These are phyloP conservation scores for Pteromalus puparum DNA, from an alignment of 1,140 invertebrate genomes.

Conservation along the genomic window DNA sequence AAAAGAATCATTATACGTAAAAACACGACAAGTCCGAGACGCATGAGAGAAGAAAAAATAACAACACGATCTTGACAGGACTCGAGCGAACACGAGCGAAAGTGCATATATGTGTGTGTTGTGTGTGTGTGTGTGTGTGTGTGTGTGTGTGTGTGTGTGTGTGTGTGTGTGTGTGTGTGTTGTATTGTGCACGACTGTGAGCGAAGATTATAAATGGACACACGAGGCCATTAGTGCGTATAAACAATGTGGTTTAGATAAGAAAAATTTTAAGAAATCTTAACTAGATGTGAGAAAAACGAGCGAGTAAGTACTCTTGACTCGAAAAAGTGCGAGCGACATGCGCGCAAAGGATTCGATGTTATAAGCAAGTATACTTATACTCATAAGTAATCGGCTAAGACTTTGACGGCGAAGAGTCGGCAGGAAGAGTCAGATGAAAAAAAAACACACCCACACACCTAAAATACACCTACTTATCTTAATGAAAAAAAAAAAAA, in stretches of 20 bases:
- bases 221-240: conserved; percentile 19
- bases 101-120: not conserved
- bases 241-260: conserved; percentile 46
- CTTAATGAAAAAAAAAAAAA: conserved; percentile 46
- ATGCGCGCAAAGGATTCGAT: conserved; percentile 18
- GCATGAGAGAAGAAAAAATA: not conserved
- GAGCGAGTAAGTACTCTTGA: conserved; percentile 8
- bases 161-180: not conserved
- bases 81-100: conserved; percentile 15
- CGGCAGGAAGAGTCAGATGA: not conserved
- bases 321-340: not conserved
- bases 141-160: no score
- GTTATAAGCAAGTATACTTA: conserved; percentile 51
- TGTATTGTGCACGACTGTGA: not conserved
- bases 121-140: not conserved
- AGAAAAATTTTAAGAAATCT: conserved; percentile 41
- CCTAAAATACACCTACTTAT: conserved; percentile 60
- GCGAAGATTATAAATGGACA: conserved; percentile 10
- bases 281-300: conserved; percentile 42
- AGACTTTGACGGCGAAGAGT: conserved; percentile 61
- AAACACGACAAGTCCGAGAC: not conserved
- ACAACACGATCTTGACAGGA: conserved; percentile 29
- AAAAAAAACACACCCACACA: conserved; percentile 39
- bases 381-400: conserved; percentile 60
- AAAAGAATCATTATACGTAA: conserved; percentile 27